phyloP scores from a whole-genome alignment of 1,140 invertebrate genomes.

The Zaprionus kolodkinae region DNA sequence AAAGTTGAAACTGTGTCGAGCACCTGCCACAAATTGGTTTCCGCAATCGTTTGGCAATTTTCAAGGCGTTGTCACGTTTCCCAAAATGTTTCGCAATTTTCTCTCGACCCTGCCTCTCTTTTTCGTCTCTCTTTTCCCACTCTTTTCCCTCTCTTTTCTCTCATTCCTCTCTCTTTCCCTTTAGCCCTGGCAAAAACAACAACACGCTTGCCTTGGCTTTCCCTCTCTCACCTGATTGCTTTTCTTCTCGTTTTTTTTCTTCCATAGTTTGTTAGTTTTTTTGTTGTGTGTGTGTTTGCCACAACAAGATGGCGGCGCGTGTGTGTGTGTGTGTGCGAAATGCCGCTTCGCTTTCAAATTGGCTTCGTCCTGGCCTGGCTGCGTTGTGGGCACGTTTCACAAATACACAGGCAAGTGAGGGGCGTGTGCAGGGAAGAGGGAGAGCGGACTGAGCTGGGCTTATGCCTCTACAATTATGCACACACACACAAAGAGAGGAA shows the following conservation, averaged over 20 bases:
- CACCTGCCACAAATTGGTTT: constrained; percentile 65
- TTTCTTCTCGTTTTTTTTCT: neutral
- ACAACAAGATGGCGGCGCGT: constrained; percentile 5
- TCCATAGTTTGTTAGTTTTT: constrained; percentile 25
- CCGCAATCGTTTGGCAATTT: constrained; percentile 20
- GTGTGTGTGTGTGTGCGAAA: neutral
- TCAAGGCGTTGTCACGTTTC: constrained; percentile 62
- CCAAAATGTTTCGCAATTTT: constrained; percentile 65
- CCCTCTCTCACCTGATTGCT: constrained; percentile 5
- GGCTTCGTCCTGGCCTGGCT: constrained; percentile 31
- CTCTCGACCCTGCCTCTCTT: neutral
- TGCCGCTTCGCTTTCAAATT: constrained; percentile 36
- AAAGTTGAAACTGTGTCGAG: constrained; percentile 26
- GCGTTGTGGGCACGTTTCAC: constrained; percentile 42
- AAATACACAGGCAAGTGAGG: constrained; percentile 32
- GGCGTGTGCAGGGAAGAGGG: neutral
- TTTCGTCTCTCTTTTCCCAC: neutral
- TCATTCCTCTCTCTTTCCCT: neutral
- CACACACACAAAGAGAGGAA: constrained; percentile 8
- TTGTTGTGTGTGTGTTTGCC: constrained; percentile 24
- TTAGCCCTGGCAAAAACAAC: neutral
- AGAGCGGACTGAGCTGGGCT: constrained; percentile 8
- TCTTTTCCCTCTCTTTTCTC: no score
- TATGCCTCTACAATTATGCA: constrained; percentile 62
- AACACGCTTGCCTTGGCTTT: constrained; percentile 17